These are phyloP conservation scores for Plotosus lineatus DNA, from an alignment of 2,113 vertebrate species.

Conservation along the genomic window DNA sequence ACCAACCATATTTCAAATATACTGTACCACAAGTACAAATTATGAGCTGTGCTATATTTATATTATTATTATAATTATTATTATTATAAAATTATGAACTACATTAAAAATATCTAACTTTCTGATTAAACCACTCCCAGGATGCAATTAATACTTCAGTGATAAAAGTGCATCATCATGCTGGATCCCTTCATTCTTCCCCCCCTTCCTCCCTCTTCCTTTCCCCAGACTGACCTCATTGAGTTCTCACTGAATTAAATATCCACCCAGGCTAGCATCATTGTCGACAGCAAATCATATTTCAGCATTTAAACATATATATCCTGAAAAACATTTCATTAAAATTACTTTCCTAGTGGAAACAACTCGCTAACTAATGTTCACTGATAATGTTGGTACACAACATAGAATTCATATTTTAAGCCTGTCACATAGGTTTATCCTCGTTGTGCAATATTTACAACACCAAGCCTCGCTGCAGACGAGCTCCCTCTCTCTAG, in stretches of 20 bases:
- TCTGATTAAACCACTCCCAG: not conserved
- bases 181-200: not conserved
- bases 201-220: constrained; percentile 5
- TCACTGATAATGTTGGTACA: constrained; percentile 54
- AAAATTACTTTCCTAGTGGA: constrained; percentile 11
- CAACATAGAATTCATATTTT: constrained; percentile 54
- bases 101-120: too few relatives aligned
- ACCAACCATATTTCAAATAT: too few relatives aligned
- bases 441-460: constrained; percentile 63
- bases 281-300: not conserved
- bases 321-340: not conserved
- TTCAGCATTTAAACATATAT: too few relatives aligned
- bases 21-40: too few relatives aligned
- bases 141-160: not conserved
- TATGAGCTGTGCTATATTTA: too few relatives aligned
- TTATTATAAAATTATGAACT: too few relatives aligned
- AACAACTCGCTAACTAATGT: constrained; percentile 46
- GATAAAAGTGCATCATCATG: not conserved
- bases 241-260: constrained; percentile 27
- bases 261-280: constrained; percentile 31
- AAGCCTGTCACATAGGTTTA: constrained; percentile 60
- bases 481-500: constrained; percentile 10
- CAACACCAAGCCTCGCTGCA: constrained; percentile 27
- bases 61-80: too few relatives aligned
- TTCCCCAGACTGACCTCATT: constrained; percentile 31